phyloP scores from a whole-genome alignment of 2,113 vertebrate genomes.

The Elgaria multicarinata region DNA sequence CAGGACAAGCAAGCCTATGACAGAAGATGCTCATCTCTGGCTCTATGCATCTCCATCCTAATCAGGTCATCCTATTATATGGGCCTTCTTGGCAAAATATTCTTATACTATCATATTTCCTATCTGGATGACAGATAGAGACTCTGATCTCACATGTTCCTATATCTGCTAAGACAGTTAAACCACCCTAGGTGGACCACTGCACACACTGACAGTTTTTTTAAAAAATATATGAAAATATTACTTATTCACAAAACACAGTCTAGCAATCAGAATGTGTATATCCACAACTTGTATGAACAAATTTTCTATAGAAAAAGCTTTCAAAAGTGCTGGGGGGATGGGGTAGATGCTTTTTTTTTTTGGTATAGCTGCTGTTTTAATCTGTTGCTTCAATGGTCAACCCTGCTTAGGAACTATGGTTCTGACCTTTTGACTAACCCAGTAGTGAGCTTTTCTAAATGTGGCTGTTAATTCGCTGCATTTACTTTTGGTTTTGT shows the following conservation, averaged over 20 bases:
- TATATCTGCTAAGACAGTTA: neutral
- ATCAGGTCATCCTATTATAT: neutral
- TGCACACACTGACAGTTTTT: neutral
- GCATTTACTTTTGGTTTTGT: too few species aligned
- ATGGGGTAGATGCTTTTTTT: neutral
- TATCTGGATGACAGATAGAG: neutral
- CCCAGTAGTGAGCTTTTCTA: neutral
- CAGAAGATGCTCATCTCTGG: neutral
- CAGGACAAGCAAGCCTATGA: neutral
- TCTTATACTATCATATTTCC: neutral
- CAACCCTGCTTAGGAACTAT: neutral
- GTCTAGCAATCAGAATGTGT: neutral
- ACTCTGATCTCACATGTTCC: neutral
- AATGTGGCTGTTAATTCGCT: too few species aligned
- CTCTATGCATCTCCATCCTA: accelerated
- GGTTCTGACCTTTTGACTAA: too few species aligned
- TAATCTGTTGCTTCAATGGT: neutral
- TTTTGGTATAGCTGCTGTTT: neutral
- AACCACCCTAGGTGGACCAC: neutral
- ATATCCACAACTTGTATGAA: neutral
- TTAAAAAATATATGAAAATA: neutral
- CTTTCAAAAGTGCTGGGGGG: neutral
- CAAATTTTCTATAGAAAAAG: neutral
- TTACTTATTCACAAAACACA: neutral
- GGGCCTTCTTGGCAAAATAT: neutral